phyloP scores from a whole-genome alignment of 2,113 vertebrate species.

The Xenopus tropicalis region UCB_Xtro_10.0 CM004443.2:162123001-162123500 shows the following conservation, averaged over 20 bases:
- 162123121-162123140: no score
- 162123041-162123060: no score
- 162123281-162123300: not conserved
- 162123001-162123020: no score
- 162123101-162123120: no score
- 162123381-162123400: slow-evolving; percentile 81
- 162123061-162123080: no score
- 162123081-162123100: no score
- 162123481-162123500: no score
- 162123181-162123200: slow-evolving; percentile 92
- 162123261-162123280: no score
- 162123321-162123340: slow-evolving; percentile 88
- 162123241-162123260: no score
- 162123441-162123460: not conserved
- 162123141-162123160: slow-evolving; percentile 72
- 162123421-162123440: slow-evolving; percentile 73
- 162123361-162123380: slow-evolving; percentile 81
- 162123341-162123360: slow-evolving; percentile 78
- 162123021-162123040: no score
- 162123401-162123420: slow-evolving; percentile 77
- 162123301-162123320: slow-evolving; percentile 77
- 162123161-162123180: slow-evolving; percentile 87
- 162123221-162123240: slow-evolving; percentile 65
- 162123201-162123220: slow-evolving; percentile 90
- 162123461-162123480: no score